These are phyloP conservation scores for Drosophila hydei DNA, from an alignment of 1,140 invertebrate species.

Conservation along the genomic window DNA sequence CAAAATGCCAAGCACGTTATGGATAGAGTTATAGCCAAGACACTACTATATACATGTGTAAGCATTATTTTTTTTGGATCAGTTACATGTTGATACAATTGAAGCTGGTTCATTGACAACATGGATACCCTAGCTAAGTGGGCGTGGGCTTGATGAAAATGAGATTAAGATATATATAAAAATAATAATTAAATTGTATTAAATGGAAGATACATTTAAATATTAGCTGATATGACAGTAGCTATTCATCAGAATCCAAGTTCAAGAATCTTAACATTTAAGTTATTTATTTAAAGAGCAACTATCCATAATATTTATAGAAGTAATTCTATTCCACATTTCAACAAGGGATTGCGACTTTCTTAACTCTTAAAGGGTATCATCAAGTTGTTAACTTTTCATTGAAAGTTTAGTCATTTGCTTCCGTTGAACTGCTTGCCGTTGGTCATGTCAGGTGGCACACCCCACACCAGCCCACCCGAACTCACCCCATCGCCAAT, in stretches of 20 bases:
- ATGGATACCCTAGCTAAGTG: constrained; percentile 21
- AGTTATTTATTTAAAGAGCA: too few relatives aligned
- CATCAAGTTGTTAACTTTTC: not conserved
- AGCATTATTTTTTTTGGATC: constrained; percentile 13
- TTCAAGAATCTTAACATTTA: too few relatives aligned
- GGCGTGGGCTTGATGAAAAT: too few relatives aligned
- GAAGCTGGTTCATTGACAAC: constrained; percentile 72
- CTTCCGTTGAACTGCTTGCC: constrained; percentile 52
- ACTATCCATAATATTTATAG: too few relatives aligned
- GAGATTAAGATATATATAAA: not conserved
- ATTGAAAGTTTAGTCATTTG: not conserved
- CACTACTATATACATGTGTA: constrained; percentile 22
- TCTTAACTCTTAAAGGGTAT: not conserved
- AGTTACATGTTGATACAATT: constrained; percentile 65
- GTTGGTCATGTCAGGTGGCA: constrained; percentile 54
- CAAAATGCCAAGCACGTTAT: constrained; percentile 70
- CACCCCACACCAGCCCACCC: constrained; percentile 25
- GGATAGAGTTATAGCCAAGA: constrained; percentile 30
- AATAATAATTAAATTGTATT: not conserved
- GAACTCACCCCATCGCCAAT: not conserved
- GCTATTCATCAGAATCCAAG: too few relatives aligned
- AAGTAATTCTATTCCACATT: too few relatives aligned
- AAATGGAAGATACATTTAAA: not conserved
- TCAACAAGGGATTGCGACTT: too few relatives aligned
- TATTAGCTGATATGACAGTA: too few relatives aligned